These are phyloP conservation scores for Nettapus auritus DNA, from an alignment of 2,113 vertebrate species.

Conservation along the genomic window DNA sequence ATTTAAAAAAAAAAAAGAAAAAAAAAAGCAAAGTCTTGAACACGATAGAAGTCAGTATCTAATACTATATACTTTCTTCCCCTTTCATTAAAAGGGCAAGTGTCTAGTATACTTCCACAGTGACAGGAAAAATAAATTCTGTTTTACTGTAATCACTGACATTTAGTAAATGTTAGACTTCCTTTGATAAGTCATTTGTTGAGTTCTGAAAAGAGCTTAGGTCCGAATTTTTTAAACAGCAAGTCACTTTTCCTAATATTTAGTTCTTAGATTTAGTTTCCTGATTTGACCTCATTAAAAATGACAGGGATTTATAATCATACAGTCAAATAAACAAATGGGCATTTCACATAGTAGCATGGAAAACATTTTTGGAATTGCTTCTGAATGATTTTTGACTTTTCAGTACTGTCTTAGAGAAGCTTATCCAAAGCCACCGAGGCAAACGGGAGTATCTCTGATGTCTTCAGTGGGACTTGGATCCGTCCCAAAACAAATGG, in stretches of 20 bases:
- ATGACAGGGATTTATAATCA: background rate
- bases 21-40: background rate
- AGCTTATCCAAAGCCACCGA: background rate
- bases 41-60: fast-evolving
- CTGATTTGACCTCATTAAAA: fast-evolving
- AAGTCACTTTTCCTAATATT: background rate
- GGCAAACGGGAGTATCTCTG: background rate
- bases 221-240: background rate
- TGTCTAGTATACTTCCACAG: background rate
- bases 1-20: too few species aligned
- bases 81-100: background rate
- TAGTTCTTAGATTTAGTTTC: background rate
- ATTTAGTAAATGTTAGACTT: fast-evolving
- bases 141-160: background rate
- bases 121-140: background rate
- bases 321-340: background rate
- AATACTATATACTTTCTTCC: background rate
- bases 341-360: background rate
- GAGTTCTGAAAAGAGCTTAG: background rate
- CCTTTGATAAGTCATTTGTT: background rate
- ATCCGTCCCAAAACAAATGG: background rate
- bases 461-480: background rate
- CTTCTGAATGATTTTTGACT: background rate
- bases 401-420: background rate
- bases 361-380: background rate